phyloP scores from a whole-genome alignment of 2,797 vertebrate genomes.

The Phrynocephalus forsythii region DNA sequence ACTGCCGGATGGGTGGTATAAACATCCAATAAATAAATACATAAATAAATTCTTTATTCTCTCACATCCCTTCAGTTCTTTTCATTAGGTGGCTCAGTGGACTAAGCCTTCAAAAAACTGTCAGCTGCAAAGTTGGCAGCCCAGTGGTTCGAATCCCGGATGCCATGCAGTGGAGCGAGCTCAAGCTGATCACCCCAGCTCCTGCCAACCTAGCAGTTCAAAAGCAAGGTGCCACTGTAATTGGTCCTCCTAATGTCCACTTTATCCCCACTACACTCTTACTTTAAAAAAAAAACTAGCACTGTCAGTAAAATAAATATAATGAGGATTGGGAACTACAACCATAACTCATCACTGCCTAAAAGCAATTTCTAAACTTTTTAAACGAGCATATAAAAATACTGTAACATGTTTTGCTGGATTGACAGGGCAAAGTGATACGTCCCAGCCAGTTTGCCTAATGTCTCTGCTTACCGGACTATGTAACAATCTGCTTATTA shows the following conservation, averaged over 20 bases:
- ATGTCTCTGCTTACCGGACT: neutral
- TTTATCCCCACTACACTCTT: no score
- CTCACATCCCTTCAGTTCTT: neutral
- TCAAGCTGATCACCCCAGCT: neutral
- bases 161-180: no score
- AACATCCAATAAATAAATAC: no score
- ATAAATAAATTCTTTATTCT: neutral
- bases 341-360: neutral
- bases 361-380: neutral
- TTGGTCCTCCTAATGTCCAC: no score
- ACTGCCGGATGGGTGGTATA: no score
- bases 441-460: neutral
- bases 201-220: no score
- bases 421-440: neutral
- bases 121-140: no score
- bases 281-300: no score
- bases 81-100: neutral
- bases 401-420: neutral
- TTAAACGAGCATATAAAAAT: neutral
- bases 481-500: neutral
- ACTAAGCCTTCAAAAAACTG: no score
- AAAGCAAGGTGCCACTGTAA: no score
- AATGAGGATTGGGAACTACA: neutral
- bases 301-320: no score
- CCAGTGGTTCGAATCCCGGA: no score